Evolutionary conservation across 1,140 invertebrate genomes (phyloP).

Genomic region (Metaphire vulgaris): DNA sequence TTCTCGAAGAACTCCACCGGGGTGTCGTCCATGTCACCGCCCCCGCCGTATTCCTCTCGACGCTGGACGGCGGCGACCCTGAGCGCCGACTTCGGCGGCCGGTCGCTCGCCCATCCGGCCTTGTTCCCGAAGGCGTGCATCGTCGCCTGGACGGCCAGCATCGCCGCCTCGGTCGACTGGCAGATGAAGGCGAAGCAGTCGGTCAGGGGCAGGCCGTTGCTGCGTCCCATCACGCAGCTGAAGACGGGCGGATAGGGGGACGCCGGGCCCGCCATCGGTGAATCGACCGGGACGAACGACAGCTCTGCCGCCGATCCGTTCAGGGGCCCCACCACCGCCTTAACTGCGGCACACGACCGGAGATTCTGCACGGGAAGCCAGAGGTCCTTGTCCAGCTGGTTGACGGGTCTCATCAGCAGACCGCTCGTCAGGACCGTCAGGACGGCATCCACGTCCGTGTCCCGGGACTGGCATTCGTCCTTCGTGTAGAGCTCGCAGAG

Average conservation of each 20-base stretch:
- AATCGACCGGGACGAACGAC: not conserved
- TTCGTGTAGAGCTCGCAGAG: not conserved
- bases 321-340: not conserved
- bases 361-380: not conserved
- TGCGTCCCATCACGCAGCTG: not conserved
- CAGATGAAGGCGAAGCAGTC: not conserved
- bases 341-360: not conserved
- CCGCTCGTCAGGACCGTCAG: not conserved
- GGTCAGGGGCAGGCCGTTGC: not conserved
- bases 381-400: not conserved
- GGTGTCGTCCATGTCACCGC: not conserved
- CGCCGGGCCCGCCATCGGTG: not conserved
- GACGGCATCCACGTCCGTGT: not conserved
- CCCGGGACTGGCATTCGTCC: not conserved
- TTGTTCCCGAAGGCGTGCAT: not conserved
- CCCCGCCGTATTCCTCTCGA: not conserved
- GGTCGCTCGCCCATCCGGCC: not conserved
- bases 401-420: not conserved
- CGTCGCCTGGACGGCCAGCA: not conserved
- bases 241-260: not conserved
- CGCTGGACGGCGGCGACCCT: not conserved
- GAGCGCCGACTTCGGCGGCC: not conserved
- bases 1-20: conserved; percentile 24
- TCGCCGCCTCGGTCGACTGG: not conserved
- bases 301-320: not conserved